Conservation (phyloP, 2,888 invertebrate genomes). For the Toxonevra muliebris region DNA sequence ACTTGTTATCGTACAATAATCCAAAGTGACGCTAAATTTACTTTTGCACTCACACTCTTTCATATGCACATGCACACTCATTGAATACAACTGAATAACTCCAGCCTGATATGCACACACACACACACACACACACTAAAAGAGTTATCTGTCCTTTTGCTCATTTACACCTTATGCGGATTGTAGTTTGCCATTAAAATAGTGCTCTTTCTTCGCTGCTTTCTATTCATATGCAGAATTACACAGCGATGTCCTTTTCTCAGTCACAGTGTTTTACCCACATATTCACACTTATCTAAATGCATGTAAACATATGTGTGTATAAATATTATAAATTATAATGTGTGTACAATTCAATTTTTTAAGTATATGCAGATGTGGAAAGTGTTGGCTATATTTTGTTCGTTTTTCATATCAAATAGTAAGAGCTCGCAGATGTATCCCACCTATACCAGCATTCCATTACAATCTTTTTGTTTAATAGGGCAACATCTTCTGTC, state of each 20-base stretch:
- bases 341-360: too few relatives aligned
- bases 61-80: neutral
- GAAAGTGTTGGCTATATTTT: too few relatives aligned
- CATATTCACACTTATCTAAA: too few relatives aligned
- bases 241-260: slow-evolving; percentile 35
- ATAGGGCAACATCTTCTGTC: too few relatives aligned
- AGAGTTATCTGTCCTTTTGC: slow-evolving; percentile 43
- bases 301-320: too few relatives aligned
- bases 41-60: slow-evolving; percentile 36
- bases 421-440: too few relatives aligned
- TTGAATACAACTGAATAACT: too few relatives aligned
- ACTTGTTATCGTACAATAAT: slow-evolving; percentile 46
- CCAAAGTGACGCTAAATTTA: slow-evolving; percentile 60
- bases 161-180: slow-evolving; percentile 56
- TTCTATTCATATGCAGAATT: slow-evolving; percentile 56
- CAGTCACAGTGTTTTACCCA: neutral
- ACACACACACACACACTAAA: slow-evolving; percentile 8
- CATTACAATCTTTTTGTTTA: too few relatives aligned
- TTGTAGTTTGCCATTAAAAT: neutral
- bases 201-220: slow-evolving; percentile 36
- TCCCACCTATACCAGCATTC: too few relatives aligned
- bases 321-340: too few relatives aligned
- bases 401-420: too few relatives aligned
- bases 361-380: too few relatives aligned
- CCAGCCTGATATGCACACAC: neutral